These are phyloP conservation scores for Grus americana DNA, from an alignment of 2,113 vertebrate genomes.

Conservation along the genomic window DNA sequence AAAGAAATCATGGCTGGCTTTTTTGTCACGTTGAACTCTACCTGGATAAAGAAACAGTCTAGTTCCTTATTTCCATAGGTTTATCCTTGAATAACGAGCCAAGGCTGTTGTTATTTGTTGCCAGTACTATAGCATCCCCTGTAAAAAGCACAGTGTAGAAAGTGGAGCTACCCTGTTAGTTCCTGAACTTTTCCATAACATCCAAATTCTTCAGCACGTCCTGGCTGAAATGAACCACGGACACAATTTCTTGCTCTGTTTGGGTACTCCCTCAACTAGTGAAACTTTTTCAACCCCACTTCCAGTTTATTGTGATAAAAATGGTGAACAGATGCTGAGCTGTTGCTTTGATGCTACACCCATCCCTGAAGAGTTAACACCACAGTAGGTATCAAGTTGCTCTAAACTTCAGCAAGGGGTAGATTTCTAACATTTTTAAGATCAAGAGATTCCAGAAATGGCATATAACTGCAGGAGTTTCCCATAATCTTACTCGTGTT, in stretches of 20 bases:
- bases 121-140: neutral
- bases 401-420: neutral
- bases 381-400: too few species aligned
- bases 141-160: neutral
- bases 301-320: neutral
- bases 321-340: neutral
- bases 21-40: neutral
- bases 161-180: neutral
- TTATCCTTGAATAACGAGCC: neutral
- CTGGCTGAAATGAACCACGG: neutral
- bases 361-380: neutral
- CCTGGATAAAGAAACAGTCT: neutral
- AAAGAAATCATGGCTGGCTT: neutral
- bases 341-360: neutral
- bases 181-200: neutral
- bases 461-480: neutral
- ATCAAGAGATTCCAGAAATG: neutral
- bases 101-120: neutral
- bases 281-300: neutral
- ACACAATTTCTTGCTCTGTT: neutral
- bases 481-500: fast-evolving
- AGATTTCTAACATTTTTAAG: neutral
- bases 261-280: fast-evolving
- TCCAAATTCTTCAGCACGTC: fast-evolving
- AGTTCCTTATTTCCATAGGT: neutral